These are phyloP conservation scores for Chelonus insularis DNA, from an alignment of 1,140 invertebrate genomes.

Conservation along the genomic window DNA sequence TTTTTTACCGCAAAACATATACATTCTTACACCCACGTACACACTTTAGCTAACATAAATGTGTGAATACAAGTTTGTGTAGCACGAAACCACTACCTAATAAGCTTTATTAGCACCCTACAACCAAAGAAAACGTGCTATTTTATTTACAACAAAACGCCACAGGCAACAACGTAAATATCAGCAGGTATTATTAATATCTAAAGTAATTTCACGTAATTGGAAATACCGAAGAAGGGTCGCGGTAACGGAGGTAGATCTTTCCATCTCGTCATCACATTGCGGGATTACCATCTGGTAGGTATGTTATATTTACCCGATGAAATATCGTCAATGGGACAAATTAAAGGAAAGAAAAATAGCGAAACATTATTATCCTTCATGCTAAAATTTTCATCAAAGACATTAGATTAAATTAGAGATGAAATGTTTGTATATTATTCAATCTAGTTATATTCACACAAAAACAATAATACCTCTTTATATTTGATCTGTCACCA, in stretches of 20 bases:
- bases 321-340: too few species aligned
- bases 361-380: too few species aligned
- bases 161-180: constrained; percentile 38
- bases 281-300: neutral
- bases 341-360: too few species aligned
- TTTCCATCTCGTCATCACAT: too few species aligned
- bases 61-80: constrained; percentile 2
- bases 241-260: neutral
- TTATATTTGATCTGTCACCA: neutral
- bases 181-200: constrained; percentile 45
- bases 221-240: constrained; percentile 42
- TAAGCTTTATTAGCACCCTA: constrained; percentile 40
- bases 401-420: too few species aligned
- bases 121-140: constrained; percentile 4
- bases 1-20: too few species aligned
- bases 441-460: too few species aligned
- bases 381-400: too few species aligned
- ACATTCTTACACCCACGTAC: too few species aligned
- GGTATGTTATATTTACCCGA: neutral
- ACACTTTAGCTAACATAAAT: too few species aligned
- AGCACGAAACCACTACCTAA: constrained; percentile 34
- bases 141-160: constrained; percentile 22
- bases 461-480: too few species aligned
- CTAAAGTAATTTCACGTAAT: constrained; percentile 44
- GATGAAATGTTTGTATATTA: too few species aligned